A percentile compares a stretch with the other conserved stretches of the same genome.
These are phyloP conservation scores for Trichomycterus rosablanca DNA, from an alignment of 2,113 vertebrate species.

Conservation along the genomic window DNA sequence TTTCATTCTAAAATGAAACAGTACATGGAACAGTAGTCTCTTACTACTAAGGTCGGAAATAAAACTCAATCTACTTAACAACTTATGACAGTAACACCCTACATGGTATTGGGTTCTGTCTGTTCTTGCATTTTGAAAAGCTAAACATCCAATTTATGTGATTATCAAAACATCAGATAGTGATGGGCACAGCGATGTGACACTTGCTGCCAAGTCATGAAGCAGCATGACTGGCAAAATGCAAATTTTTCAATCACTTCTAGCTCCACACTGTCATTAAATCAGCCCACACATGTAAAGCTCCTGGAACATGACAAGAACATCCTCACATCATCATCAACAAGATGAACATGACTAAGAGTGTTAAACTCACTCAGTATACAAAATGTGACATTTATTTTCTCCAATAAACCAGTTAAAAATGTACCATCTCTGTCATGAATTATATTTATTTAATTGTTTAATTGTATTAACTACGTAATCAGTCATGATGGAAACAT, in stretches of 20 bases:
- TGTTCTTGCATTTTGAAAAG: not conserved
- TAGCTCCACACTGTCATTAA: not conserved
- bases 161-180: constrained; percentile 12
- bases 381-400: not conserved
- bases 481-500: too few relatives aligned
- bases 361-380: not conserved
- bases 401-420: too few relatives aligned
- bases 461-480: too few relatives aligned
- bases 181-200: not conserved
- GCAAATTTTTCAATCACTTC: constrained; percentile 1
- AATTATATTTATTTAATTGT: too few relatives aligned
- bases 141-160: constrained; percentile 14
- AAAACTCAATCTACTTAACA: too few relatives aligned
- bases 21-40: too few relatives aligned
- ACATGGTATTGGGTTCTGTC: too few relatives aligned
- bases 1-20: too few relatives aligned
- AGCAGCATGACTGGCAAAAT: not conserved
- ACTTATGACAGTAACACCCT: too few relatives aligned
- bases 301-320: constrained; percentile 28
- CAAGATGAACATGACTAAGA: constrained; percentile 9
- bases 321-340: constrained; percentile 11
- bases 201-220: constrained; percentile 7
- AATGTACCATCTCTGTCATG: too few relatives aligned
- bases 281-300: not conserved
- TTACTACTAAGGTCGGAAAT: too few relatives aligned